A percentile compares a stretch with the other conserved stretches of the same genome.
Conservation (phyloP, 2,113 vertebrate genomes). For the Carassius auratus region DNA sequence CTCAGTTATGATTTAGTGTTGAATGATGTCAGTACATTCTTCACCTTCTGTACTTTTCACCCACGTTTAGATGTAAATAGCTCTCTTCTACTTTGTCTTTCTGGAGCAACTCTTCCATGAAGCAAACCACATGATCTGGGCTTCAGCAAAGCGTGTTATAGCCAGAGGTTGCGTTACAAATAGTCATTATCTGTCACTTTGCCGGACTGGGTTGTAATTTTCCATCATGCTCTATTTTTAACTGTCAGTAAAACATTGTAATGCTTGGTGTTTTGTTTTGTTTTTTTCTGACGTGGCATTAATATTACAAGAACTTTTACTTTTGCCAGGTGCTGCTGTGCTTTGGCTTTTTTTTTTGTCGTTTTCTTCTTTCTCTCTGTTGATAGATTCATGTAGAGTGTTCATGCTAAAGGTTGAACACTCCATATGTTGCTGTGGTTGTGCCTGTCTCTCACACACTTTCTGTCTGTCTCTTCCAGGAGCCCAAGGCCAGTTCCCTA, state of each 20-base stretch:
- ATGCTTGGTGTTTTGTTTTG: neutral
- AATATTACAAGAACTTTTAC: slow-evolving; percentile 15
- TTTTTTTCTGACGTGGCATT: neutral
- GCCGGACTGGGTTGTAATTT: slow-evolving; percentile 6
- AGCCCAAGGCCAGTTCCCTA: slow-evolving; percentile 92
- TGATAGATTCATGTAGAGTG: neutral
- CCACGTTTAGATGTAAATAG: neutral
- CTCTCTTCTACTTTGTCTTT: neutral
- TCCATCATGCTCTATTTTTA: neutral
- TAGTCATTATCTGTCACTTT: slow-evolving; percentile 13
- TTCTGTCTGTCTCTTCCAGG: slow-evolving; percentile 70
- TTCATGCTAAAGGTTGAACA: slow-evolving; percentile 15
- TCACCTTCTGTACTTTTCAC: slow-evolving; percentile 18
- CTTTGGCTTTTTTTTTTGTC: neutral
- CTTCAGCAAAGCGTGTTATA: neutral
- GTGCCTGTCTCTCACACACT: slow-evolving; percentile 17
- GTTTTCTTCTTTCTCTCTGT: neutral
- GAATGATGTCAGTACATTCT: slow-evolving; percentile 1
- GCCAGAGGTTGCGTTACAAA: neutral
- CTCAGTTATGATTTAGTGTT: slow-evolving; percentile 1
- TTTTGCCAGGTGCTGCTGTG: neutral
- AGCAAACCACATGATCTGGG: neutral
- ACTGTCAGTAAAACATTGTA: neutral
- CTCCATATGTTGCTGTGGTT: slow-evolving; percentile 35
- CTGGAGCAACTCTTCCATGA: neutral